phyloP scores from a whole-genome alignment of 2,888 invertebrate species.

The Parnassius mnemosyne region DNA sequence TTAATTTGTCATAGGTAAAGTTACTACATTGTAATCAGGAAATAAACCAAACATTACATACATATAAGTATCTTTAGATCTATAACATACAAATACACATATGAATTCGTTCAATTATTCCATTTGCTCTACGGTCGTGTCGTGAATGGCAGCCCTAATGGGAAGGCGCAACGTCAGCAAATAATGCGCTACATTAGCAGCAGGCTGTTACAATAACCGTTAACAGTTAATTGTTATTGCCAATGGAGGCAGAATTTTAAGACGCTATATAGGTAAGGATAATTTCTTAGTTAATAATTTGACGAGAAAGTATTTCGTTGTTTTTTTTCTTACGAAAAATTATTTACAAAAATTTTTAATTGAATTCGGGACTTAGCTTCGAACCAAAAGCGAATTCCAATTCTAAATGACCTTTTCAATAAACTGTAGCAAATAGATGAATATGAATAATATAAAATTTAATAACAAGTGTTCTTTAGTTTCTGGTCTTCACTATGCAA shows the following conservation, averaged over 20 bases:
- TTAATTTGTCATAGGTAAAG: too few species aligned
- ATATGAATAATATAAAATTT: conserved; percentile 8
- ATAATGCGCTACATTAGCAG: conserved; percentile 65
- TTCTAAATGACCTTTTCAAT: conserved; percentile 4
- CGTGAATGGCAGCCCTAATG: conserved; percentile 35
- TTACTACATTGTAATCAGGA: not conserved
- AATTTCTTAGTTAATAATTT: conserved; percentile 1
- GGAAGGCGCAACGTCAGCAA: conserved; percentile 35
- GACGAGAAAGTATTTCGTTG: too few species aligned
- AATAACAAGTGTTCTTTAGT: not conserved
- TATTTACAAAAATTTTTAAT: too few species aligned
- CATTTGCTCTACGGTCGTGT: conserved; percentile 24
- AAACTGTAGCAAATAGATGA: conserved; percentile 1
- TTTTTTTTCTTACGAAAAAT: too few species aligned
- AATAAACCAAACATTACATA: not conserved
- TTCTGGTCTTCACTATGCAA: not conserved
- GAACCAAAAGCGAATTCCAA: not conserved
- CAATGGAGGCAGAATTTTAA: conserved; percentile 40
- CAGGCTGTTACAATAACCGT: conserved; percentile 61
- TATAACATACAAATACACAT: conserved; percentile 7
- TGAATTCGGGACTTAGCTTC: not conserved
- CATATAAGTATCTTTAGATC: too few species aligned
- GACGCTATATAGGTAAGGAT: conserved; percentile 31
- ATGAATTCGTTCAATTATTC: conserved; percentile 30
- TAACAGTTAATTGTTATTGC: conserved; percentile 69